Evolutionary conservation across 2,888 invertebrate genomes (phyloP), one percentile per base, ranked within the genome.

Genomic region (Hylaea fasciaria): DNA sequence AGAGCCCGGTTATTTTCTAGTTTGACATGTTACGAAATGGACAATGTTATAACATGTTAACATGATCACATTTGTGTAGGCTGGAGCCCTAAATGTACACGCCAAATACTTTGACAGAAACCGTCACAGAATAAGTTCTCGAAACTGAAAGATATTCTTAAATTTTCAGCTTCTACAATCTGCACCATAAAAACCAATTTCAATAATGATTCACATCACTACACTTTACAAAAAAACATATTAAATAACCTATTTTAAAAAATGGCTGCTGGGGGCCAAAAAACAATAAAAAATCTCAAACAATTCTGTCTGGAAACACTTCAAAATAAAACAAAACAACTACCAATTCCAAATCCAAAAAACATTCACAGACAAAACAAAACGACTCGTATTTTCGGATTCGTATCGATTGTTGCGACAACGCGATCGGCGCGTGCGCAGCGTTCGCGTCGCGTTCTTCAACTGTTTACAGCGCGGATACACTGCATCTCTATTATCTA

Each of bases 401-500:
- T 68, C 57, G 66, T 59, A 47, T 66, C 49, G 65, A 47, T 66
- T 47, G 65, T 32, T 45, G 54, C 62, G 65, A 56, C 58, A 62
- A 37, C 51, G 52, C 64, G 50, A 47, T 57, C 75, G 80, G 82
- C 90, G 91, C 91, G 91, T 91, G 91, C 91, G 91, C 88, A 77
- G 70, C 60, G 81, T 72, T 70, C 85, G 89, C 88, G 82, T 76
- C 81, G 84, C 83, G 81, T 82, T 79, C 83, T 88, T 86, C 80
- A 86, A 91, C 91, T 91, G 91, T 82, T 86, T 81, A 76, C 17
- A 62, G 67, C 72, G 73, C 71, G 66, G 64, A 67, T 64, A 64
- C 66, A 57, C 58, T 65, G 74, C 72, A 72, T 74, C 74, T 77
- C 57, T 68, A 72, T 74, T 77, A 78, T 78, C 79, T 76, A 73